Evolutionary conservation across 2,888 invertebrate species (phyloP).

Genomic region (Junonia oenone): DNA sequence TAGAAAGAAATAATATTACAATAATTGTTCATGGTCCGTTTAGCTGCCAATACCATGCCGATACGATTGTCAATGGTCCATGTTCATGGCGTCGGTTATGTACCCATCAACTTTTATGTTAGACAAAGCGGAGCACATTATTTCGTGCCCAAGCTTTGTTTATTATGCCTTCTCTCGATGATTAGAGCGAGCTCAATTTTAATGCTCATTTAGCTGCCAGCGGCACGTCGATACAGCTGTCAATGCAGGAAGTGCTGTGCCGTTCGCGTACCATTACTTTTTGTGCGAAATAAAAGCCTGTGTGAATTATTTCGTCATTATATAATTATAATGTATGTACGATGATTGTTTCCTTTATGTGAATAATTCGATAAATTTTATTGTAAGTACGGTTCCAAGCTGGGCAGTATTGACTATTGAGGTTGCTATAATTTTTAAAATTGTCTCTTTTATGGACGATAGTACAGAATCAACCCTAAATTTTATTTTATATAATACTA

Average conservation of each 20-base stretch:
- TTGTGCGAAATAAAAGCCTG: neutral
- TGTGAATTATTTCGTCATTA: neutral
- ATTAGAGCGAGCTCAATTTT: slow-evolving; percentile 22
- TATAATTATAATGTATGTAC: neutral
- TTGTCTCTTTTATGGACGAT: too few species aligned
- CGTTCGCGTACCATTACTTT: neutral
- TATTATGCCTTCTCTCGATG: neutral
- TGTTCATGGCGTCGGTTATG: slow-evolving; percentile 3
- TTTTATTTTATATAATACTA: too few species aligned
- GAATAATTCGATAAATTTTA: too few species aligned
- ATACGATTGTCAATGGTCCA: slow-evolving; percentile 19
- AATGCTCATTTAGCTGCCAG: slow-evolving; percentile 29
- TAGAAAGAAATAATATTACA: slow-evolving; percentile 22
- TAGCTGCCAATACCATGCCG: slow-evolving; percentile 21
- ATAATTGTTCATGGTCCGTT: slow-evolving; percentile 33
- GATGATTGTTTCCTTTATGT: neutral
- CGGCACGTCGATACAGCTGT: slow-evolving; percentile 12
- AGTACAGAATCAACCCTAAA: too few species aligned
- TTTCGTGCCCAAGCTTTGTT: neutral
- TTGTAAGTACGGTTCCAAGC: neutral
- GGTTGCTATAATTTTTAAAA: too few species aligned
- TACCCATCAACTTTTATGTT: neutral
- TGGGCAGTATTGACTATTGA: too few species aligned
- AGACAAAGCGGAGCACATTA: neutral
- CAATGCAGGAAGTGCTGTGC: slow-evolving; percentile 17